These are phyloP conservation scores for Achlya flavicornis DNA, from an alignment of 2,888 invertebrate genomes.

Conservation along the genomic window DNA sequence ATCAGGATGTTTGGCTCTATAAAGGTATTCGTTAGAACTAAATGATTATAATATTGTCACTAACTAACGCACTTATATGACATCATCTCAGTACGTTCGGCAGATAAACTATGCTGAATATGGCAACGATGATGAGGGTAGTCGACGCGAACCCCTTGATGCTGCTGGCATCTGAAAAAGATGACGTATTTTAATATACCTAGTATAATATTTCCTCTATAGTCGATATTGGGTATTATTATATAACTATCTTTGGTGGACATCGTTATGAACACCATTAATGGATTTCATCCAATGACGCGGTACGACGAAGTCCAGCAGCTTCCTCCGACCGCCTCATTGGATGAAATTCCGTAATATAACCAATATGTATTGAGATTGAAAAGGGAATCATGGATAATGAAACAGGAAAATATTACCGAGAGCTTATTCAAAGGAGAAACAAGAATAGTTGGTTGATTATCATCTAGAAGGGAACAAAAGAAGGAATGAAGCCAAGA, in stretches of 20 bases:
- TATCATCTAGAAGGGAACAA: background rate
- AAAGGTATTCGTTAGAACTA: slow-evolving; percentile 35
- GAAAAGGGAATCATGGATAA: background rate
- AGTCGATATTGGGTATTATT: too few relatives aligned
- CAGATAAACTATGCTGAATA: slow-evolving; percentile 39
- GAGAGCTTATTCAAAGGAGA: background rate
- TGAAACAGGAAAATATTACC: slow-evolving; percentile 1
- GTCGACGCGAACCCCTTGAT: slow-evolving; percentile 26
- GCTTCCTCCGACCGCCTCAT: too few relatives aligned
- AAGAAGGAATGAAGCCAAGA: background rate
- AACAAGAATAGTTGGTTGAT: background rate
- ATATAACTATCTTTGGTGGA: too few relatives aligned
- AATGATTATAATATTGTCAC: slow-evolving; percentile 38
- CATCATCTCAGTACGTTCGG: slow-evolving; percentile 50
- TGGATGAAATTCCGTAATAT: background rate
- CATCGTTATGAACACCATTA: too few relatives aligned
- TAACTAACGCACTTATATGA: slow-evolving; percentile 33
- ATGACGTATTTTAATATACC: background rate
- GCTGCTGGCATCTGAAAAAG: slow-evolving; percentile 22
- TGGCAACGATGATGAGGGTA: slow-evolving; percentile 30
- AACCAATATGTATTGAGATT: background rate
- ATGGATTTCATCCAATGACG: too few relatives aligned
- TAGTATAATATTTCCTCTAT: too few relatives aligned
- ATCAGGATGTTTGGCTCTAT: slow-evolving; percentile 37
- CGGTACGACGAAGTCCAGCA: too few relatives aligned